Evolutionary conservation across 2,113 vertebrate species (phyloP).

Genomic region (Centropus unirufus): DNA sequence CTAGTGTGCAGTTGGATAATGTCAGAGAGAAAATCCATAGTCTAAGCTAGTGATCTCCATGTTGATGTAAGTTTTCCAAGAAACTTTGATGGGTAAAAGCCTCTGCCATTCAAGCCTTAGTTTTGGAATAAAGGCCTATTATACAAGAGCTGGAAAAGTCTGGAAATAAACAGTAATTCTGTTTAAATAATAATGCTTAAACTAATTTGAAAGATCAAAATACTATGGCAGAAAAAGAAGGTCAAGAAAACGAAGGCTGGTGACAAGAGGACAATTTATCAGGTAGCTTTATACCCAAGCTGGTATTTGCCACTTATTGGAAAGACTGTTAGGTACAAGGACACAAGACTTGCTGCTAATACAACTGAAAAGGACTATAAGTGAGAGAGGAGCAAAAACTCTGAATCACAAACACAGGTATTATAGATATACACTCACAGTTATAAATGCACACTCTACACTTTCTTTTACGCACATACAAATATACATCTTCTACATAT

Average conservation of each 20-base stretch:
- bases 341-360: not conserved
- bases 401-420: not conserved
- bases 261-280: not conserved
- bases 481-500: not conserved
- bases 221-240: not conserved
- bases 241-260: not conserved
- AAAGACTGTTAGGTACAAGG: not conserved
- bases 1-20: slow-evolving; percentile 17
- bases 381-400: not conserved
- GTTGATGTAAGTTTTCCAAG: slow-evolving; percentile 20
- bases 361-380: not conserved
- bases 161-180: not conserved
- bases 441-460: not conserved
- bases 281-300: not conserved
- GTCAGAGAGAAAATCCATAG: slow-evolving; percentile 30
- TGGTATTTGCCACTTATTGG: not conserved
- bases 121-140: not conserved
- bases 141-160: not conserved
- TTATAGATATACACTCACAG: not conserved
- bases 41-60: not conserved
- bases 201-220: not conserved
- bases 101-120: not conserved
- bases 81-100: slow-evolving; percentile 2
- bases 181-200: not conserved
- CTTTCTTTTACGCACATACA: not conserved